Base-by-base conservation (phyloP, 2,888 invertebrate genomes). In the Apodemia mormo region DNA sequence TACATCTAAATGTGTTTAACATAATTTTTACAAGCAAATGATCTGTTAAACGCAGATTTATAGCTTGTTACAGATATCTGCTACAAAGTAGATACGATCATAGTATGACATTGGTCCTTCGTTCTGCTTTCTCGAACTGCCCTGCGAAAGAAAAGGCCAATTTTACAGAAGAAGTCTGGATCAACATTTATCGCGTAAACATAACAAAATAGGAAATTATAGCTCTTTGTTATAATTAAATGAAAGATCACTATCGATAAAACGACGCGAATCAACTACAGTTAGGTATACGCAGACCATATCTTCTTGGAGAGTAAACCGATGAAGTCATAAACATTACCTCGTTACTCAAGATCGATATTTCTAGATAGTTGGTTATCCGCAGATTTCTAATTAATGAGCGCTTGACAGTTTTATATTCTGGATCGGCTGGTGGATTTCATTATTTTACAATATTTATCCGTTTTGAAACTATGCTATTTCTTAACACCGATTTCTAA, bases 291-390 rank as follows among this genome's bases (percentile, higher is more conserved):
- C 0, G 7, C 52, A 54, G 9, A 2, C 40, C 8, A 54, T 54
- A 22, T 54, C 52, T 54, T 54, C 52, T 54, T 8, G 52, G n/a
- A 54, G n/a, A 64, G 37, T 33, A 37, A 64, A 8, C 37, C 33
- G 61, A 33, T 37, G 61, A 33, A 64, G 61, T 64, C 37, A 64
- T 64, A 64, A 64, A 64, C 61, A 14, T 33, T 37, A 14, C 37
- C 61, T 61, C 61, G 61, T 61, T 30, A 61, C 33, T 61, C 30
- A 66, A 66, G n/a, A 66, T 66, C 45, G 66, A 66, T 49, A 68
- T 45, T 58, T 68, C 58, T 40, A 43, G 58, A 61, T 61, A 61
- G 61, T 12, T 61, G 33, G 61, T 30, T 30, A 61, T 61, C 61
- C 61, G 61, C 14, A 33, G 61, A 61, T 61, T 30, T 61, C 58